phyloP scores from a whole-genome alignment of 92 coral and sea anemone species.

The Umimayanthus chanpuru region DNA sequence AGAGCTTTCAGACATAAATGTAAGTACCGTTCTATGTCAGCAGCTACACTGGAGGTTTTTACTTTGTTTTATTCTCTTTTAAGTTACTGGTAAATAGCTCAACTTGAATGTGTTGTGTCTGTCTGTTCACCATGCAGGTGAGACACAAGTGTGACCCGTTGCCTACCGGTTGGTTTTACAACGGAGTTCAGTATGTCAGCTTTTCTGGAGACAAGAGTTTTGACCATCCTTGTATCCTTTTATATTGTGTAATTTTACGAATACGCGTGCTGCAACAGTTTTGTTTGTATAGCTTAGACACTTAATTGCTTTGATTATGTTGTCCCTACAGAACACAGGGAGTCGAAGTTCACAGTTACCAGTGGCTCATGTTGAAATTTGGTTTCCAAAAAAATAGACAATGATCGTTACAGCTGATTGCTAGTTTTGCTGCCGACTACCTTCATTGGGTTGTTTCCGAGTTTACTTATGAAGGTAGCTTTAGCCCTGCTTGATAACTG shows the following conservation, averaged over 20 bases:
- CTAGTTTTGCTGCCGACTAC: no score
- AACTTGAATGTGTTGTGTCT: neutral
- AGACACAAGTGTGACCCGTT: slow-evolving; percentile 79
- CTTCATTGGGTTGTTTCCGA: no score
- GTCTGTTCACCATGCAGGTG: slow-evolving; percentile 40
- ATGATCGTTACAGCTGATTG: no score
- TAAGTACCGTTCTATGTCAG: slow-evolving; percentile 37
- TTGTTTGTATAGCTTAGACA: neutral
- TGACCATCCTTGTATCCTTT: slow-evolving; percentile 90
- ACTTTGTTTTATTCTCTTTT: neutral
- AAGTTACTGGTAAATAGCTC: neutral
- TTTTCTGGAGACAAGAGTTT: slow-evolving; percentile 75
- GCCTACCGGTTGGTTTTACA: slow-evolving; percentile 91
- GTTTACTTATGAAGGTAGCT: no score
- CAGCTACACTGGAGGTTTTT: no score
- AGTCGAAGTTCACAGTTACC: neutral
- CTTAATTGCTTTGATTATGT: neutral
- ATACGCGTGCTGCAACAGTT: neutral
- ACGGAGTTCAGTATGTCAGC: slow-evolving; percentile 77
- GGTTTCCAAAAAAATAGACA: no score
- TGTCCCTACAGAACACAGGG: no score
- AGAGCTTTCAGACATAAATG: slow-evolving; percentile 63
- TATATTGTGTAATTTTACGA: neutral
- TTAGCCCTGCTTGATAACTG: no score
- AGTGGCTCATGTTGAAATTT: neutral